Base-by-base conservation (phyloP, 2,797 vertebrate species). In the Meriones psammophilus region DNA sequence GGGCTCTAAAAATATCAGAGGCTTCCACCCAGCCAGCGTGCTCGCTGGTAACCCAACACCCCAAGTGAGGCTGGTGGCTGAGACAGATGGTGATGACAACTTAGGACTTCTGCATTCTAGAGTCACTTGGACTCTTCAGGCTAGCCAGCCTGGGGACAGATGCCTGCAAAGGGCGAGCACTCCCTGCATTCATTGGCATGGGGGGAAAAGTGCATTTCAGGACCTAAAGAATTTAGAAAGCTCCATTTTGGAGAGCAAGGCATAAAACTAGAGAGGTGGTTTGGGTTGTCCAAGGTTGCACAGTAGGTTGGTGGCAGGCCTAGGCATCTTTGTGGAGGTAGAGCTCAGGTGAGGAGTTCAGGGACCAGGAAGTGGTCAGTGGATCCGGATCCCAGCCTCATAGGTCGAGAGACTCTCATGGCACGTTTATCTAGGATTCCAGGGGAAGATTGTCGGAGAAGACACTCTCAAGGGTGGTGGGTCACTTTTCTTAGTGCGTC, bases 1-100 rank as follows among this genome's bases (percentile, higher is more conserved):
- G 91, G 28, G 18, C 28, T 95, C 97, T 97, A 97, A 97, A 97
- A 97, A 97, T 97, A 98, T 66, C 83, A 4, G 62, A 68, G 86
- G 74, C 88, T 94, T 83, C 97, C 94, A 96, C 97, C 96, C 96
- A 96, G 76, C 0, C 22, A 77, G 96, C 93, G 90, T 33, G 26
- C 28, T 0, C 0, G 12, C 89, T 77, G 54, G 96, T 94, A 96
- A 97, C 83, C 86, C 0, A 90, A 97, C 87, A 84, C 94, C 88
- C 66, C 78, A 0, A 69, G 69, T 13, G 6, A 69, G 46, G 62
- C 88, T 79, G 76, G 46, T 79, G 62, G 22, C 74, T 50, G 9
- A 26, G 85, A 64, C 30, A 24, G 78, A 36, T 64, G 86, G 71
- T 6, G 6, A 33, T 60, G 42, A 30, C 73, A 8, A 46, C 50